Evolutionary conservation across 2,888 invertebrate species (phyloP), one percentile per base, ranked within the genome.

Genomic region (Lasioglossum malachurum): DNA sequence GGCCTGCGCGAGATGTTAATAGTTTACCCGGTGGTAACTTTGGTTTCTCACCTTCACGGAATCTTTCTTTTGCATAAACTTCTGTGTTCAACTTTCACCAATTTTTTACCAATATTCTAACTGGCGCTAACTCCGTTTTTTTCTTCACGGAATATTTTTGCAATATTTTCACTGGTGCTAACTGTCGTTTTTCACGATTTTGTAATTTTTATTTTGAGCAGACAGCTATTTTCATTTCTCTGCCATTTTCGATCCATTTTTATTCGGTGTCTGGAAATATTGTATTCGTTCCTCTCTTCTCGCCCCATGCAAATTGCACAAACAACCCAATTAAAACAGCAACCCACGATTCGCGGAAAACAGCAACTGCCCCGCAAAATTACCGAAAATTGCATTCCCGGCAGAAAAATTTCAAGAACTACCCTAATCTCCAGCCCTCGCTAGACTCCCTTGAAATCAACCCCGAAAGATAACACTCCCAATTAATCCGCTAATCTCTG

Each of bases 401-500:
- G 69, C 23, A 35, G 35, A 69, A 69, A 38, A 69, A 69, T 69
- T 8, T 69, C 69, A 35, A 38, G 23, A 35, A 35, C 35, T 3
- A 35, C 69, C 69, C 69, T 69, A 69, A 69, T 69, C 31, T 69
- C 38, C 23, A 35, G 23, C 23, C 38, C 3, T 19, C 19, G 23
- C n/a, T 12, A 1, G 57, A n/a, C 23, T n/a, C 57, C 57, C 38
- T 8, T 4, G 23, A 23, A 69, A 69, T 38, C 38, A 4, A 23
- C 35, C 38, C 23, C 38, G 38, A 38, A 23, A 69, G 69, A 69
- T 69, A 69, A 69, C 38, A 35, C n/a, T 41, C n/a, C n/a, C 72
- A 72, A 72, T 41, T 38, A 72, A 72, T 72, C 41, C 44, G 41
- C 72, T 41, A 41, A 72, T 72, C 41, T 38, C 72, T 41, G 41